phyloP scores from a whole-genome alignment of 2,113 vertebrate species.

The Nothoprocta pentlandii region DNA sequence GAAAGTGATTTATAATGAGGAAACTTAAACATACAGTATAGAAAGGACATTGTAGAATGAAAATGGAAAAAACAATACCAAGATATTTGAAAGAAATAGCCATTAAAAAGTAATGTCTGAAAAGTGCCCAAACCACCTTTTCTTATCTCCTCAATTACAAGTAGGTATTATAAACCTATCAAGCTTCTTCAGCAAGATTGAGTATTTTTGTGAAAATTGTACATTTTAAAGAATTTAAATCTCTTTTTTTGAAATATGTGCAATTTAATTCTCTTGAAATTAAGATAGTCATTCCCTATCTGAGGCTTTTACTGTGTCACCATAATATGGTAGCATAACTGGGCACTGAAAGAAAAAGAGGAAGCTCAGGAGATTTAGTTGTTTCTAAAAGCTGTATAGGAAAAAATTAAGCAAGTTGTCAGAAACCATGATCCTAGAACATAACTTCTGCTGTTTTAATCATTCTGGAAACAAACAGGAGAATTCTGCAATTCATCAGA shows the following conservation, averaged over 20 bases:
- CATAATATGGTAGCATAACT: not conserved
- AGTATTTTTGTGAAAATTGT: not conserved
- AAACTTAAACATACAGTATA: not conserved
- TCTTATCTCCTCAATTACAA: not conserved
- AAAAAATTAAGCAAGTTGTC: not conserved
- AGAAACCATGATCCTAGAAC: not conserved
- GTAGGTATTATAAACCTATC: not conserved
- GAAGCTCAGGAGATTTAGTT: no score
- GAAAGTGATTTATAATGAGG: not conserved
- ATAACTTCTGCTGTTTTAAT: not conserved
- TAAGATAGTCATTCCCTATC: not conserved
- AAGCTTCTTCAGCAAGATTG: not conserved
- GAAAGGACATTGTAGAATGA: not conserved
- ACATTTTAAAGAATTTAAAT: not conserved
- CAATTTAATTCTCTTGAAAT: not conserved
- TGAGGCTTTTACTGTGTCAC: not conserved
- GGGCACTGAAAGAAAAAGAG: no score
- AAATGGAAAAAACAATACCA: not conserved
- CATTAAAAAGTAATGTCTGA: rapidly evolving
- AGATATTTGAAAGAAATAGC: not conserved
- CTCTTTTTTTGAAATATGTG: not conserved
- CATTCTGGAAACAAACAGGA: not conserved
- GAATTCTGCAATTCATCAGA: no score
- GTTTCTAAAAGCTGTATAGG: not conserved
- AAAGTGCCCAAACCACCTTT: not conserved